Evolutionary conservation across 1,140 invertebrate genomes (phyloP).

Genomic region (Hylaeus volcanicus): DNA sequence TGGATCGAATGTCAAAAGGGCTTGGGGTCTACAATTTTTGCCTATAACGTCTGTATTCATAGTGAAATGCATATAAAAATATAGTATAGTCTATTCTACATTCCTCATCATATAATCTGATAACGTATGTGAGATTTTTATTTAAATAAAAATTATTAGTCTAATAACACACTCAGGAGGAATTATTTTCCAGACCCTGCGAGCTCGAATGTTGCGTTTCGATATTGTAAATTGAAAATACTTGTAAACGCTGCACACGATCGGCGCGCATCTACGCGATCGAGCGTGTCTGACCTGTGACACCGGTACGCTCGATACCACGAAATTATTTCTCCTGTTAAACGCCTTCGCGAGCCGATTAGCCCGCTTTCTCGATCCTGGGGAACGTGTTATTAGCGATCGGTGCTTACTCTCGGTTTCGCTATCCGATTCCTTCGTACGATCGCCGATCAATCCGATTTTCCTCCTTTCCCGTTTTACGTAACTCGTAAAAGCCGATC

Average conservation of each 20-base stretch:
- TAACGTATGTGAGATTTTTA: too few relatives aligned
- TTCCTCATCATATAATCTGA: too few relatives aligned
- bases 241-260: conserved; percentile 6
- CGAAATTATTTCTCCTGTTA: neutral
- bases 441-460: neutral
- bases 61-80: too few relatives aligned
- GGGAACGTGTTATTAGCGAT: conserved; percentile 38
- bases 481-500: conserved; percentile 26
- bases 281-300: conserved; percentile 25
- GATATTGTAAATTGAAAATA: conserved; percentile 13
- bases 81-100: too few relatives aligned
- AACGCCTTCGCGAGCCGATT: conserved; percentile 43
- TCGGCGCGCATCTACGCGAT: neutral
- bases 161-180: neutral
- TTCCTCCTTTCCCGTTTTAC: conserved; percentile 6
- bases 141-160: neutral
- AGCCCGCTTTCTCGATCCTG: conserved; percentile 46
- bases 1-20: too few relatives aligned
- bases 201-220: neutral
- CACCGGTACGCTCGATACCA: conserved; percentile 3
- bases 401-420: neutral
- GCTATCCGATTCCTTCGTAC: conserved; percentile 17
- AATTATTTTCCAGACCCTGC: conserved; percentile 9
- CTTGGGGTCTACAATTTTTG: too few relatives aligned
- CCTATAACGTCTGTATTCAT: too few relatives aligned